Evolutionary conservation across 2,797 vertebrate genomes (phyloP), one percentile per base, ranked within the genome.

Genomic region (Danio aesculapii): DNA sequence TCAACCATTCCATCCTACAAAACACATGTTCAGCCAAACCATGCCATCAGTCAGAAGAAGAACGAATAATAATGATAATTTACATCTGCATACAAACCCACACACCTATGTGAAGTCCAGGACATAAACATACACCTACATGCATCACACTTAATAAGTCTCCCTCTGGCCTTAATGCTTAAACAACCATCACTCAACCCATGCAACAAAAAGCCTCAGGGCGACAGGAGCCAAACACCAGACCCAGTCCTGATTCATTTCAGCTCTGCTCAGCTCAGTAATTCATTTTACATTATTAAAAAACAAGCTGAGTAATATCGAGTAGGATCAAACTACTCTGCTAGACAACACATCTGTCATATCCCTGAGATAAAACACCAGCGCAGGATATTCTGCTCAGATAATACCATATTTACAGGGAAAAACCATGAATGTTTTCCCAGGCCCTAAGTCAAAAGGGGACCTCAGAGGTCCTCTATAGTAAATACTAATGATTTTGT

Each of bases 201-300:
- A 64, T 68, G 66, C 30, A 43, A n/a, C 47, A 57, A 46, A 75
- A 21, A 75, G 17, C 46, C 14, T 73, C 52, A n/a, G 49, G 53
- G 57, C 19, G 46, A 70, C 11, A 61, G 13, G n/a, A 44, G 6
- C 52, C 1, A 61, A 39, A 13, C 16, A 71, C 63, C 41, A 57
- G 14, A 71, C 59, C 58, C 76, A 21, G 44, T 69, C 68, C 75
- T 58, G 71, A 79, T 50, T 84, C 68, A 86, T 72, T 75, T 63
- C 7, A 63, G 64, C 50, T 59, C 49, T 4, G 11, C 14, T 39
- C 63, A n/a, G 70, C 67, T 81, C 75, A 75, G 14, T 70, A 49
- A 64, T 81, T 75, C 69, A 81, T 70, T 64, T 74, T 58, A 43
- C 21, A 49, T 53, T 64, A 77, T 75, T 59, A 59, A 76, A 69